These are phyloP conservation scores for Dendrolimus punctatus DNA, from an alignment of 1,140 invertebrate species.

Conservation along the genomic window DNA sequence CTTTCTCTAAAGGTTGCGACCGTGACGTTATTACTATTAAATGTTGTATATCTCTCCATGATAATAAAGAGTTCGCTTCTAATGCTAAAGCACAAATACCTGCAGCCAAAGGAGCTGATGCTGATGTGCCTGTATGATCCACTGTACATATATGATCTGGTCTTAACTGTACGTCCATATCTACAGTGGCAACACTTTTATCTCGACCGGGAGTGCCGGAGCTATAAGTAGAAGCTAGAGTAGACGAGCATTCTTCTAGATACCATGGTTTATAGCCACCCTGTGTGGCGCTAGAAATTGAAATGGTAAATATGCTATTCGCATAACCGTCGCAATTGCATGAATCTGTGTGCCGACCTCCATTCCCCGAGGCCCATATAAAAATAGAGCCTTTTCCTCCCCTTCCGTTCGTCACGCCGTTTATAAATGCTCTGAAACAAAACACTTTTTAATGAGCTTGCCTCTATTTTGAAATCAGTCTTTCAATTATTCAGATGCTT, in stretches of 20 bases:
- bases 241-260: slow-evolving; percentile 96
- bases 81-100: slow-evolving; percentile 94
- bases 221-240: slow-evolving; percentile 95
- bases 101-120: slow-evolving; percentile 94
- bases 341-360: slow-evolving; percentile 94
- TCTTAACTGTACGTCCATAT: slow-evolving; percentile 89
- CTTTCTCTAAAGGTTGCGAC: slow-evolving; percentile 84
- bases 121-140: slow-evolving; percentile 92
- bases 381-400: slow-evolving; percentile 97
- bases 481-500: no score
- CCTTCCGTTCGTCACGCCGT: slow-evolving; percentile 94
- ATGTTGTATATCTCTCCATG: slow-evolving; percentile 98
- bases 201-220: slow-evolving; percentile 93
- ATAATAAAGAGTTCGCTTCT: slow-evolving; percentile 92
- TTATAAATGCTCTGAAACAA: slow-evolving; percentile 87
- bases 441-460: slow-evolving; percentile 48
- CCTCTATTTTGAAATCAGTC: slow-evolving; percentile 23
- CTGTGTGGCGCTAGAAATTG: slow-evolving; percentile 96
- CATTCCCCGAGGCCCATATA: slow-evolving; percentile 99
- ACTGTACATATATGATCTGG: slow-evolving; percentile 90
- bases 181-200: slow-evolving; percentile 93
- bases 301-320: slow-evolving; percentile 97
- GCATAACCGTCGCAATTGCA: slow-evolving; percentile 99
- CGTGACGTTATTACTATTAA: slow-evolving; percentile 93
- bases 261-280: slow-evolving; percentile 97